Base-by-base conservation (phyloP, 1,140 invertebrate genomes). In the Hermetia illucens region DNA sequence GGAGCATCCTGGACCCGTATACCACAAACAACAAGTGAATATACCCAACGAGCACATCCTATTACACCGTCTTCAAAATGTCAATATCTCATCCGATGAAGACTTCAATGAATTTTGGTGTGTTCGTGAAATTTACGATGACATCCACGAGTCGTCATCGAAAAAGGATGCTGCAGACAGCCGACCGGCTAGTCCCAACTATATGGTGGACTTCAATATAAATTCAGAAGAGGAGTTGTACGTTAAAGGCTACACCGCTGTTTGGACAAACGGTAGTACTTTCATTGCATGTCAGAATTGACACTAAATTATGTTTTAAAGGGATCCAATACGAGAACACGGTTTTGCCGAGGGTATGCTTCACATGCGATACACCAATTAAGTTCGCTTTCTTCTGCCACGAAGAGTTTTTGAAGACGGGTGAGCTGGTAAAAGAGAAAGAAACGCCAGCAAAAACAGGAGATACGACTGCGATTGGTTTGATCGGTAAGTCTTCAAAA, bases 181-280 rank as follows among this genome's bases (percentile, higher is more conserved):
- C 4, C 34, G 27, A 5, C 15, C n/a, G 8, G 37, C 38, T 31
- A 40, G 38, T 27, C 13, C 34, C 2, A 44, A 44, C 2, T 47
- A 53, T 16, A 53, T 58, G 49, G 53, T 46, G 30, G 55, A 58
- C 31, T 58, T 53, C 20, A 45, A 56, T 32, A 47, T 60, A 0
- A 61, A 58, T 43, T 58, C 58, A 48, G 89, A 92, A 65, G 87
- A 93, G 63, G 90, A 95, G 61, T 63, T 95, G 12, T 95, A 90
- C 67, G 75, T 88, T 9, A 80, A 75, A 45, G 85, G 79, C 5
- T 75, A 80, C 52, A 82, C 83, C 16, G 86, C 83, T 15, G 72
- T 93, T 17, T 89, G 86, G 75, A 75, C 73, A 3, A 72, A 71
- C 66, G 77, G 77, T 60, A 55, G 4, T 21, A 17, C 20, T 12